phyloP scores from a whole-genome alignment of 2,113 vertebrate species.

The Eulacestoma nigropectus region DNA sequence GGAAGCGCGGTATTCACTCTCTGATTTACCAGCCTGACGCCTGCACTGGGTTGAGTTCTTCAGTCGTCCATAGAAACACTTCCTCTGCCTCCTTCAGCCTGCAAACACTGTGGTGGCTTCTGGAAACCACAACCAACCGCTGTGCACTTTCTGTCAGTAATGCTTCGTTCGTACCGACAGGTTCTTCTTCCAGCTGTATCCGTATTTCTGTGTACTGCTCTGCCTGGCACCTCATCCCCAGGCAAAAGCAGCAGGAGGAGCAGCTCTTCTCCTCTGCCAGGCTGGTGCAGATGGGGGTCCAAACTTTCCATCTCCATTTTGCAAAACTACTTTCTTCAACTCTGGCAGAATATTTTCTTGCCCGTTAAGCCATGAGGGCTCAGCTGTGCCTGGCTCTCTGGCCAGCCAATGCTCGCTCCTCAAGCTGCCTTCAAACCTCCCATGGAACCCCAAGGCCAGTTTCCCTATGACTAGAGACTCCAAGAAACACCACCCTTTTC shows the following conservation, averaged over 20 bases:
- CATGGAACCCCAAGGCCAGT: background rate
- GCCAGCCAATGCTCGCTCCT: background rate
- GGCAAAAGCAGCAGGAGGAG: background rate
- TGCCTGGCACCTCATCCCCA: background rate
- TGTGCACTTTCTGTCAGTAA: background rate
- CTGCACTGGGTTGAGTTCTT: background rate
- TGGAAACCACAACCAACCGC: background rate
- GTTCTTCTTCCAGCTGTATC: background rate
- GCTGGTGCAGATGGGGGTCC: background rate
- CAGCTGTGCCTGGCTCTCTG: background rate
- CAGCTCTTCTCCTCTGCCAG: background rate
- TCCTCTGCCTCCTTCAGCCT: background rate
- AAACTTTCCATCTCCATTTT: background rate
- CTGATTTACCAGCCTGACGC: background rate
- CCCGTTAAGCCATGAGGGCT: background rate
- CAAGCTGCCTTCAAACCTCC: background rate
- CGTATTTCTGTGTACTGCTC: background rate
- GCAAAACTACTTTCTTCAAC: background rate
- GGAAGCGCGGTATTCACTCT: fast-evolving
- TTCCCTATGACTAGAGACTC: background rate
- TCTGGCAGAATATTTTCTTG: background rate
- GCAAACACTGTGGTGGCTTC: background rate
- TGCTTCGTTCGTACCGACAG: fast-evolving
- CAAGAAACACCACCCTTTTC: background rate
- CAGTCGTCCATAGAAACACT: background rate